Conservation (phyloP, 1,140 invertebrate species). For the Drosophila kohkoa region DNA sequence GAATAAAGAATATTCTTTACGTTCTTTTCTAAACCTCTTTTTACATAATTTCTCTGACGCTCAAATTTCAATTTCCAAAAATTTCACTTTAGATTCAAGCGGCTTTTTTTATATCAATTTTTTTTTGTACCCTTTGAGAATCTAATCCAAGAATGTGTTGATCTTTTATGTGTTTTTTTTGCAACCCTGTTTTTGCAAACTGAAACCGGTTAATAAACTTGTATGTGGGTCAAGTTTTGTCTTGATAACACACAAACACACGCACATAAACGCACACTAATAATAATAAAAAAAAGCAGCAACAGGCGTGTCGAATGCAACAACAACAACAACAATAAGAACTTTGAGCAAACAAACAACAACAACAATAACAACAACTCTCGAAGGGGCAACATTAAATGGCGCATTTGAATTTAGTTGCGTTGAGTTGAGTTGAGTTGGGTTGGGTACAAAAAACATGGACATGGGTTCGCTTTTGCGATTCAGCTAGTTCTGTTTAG, state of each 20-base stretch:
- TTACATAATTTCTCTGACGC: not conserved
- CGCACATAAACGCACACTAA: slow-evolving; percentile 2
- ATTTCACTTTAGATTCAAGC: not conserved
- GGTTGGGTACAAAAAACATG: not conserved
- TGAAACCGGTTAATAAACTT: slow-evolving; percentile 68
- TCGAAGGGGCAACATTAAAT: slow-evolving; percentile 56
- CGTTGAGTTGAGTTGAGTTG: slow-evolving; percentile 28
- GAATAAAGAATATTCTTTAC: too few species aligned
- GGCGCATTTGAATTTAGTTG: slow-evolving; percentile 65
- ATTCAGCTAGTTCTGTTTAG: slow-evolving; percentile 42
- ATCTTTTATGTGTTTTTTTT: slow-evolving; percentile 28
- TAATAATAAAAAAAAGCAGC: slow-evolving; percentile 39
- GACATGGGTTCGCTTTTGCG: slow-evolving; percentile 3
- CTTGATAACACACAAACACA: slow-evolving; percentile 62
- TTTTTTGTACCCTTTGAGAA: not conserved
- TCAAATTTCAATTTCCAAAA: slow-evolving; percentile 7
- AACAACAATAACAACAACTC: slow-evolving; percentile 43
- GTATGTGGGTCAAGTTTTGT: slow-evolving; percentile 76
- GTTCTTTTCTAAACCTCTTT: too few species aligned
- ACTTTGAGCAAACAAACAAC: slow-evolving; percentile 32
- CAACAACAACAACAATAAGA: slow-evolving; percentile 39
- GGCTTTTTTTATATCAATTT: not conserved
- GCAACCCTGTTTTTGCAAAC: slow-evolving; percentile 40
- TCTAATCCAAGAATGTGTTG: slow-evolving; percentile 21
- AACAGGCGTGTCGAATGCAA: slow-evolving; percentile 55